Evolutionary conservation across 2,888 invertebrate genomes (phyloP).

Genomic region (Adineta ricciae): DNA sequence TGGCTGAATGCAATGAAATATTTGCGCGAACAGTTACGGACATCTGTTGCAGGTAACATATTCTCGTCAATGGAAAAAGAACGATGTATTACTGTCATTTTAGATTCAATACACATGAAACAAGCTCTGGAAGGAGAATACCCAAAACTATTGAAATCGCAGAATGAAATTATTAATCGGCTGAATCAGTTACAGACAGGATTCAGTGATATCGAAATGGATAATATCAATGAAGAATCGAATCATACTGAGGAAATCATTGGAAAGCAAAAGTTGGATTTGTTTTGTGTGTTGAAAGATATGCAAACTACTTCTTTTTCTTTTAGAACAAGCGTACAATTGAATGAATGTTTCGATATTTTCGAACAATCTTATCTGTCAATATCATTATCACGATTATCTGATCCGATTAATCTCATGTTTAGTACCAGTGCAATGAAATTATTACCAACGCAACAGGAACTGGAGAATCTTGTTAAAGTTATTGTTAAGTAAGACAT

Average conservation of each 20-base stretch:
- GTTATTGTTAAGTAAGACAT: slow-evolving; percentile 46
- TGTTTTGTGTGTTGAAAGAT: no score
- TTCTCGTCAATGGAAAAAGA: slow-evolving; percentile 30
- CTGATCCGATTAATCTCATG: slow-evolving; percentile 74
- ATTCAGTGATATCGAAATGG: slow-evolving; percentile 13
- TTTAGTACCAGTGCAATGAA: slow-evolving; percentile 53
- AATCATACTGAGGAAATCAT: slow-evolving; percentile 6
- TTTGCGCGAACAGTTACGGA: background rate
- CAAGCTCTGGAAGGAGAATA: slow-evolving; percentile 77
- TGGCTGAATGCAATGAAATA: background rate
- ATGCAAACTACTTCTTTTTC: slow-evolving; percentile 18
- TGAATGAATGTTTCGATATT: slow-evolving; percentile 54
- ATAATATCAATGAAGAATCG: background rate
- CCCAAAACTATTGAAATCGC: slow-evolving; percentile 71
- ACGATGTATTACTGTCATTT: slow-evolving; percentile 34
- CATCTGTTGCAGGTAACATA: background rate
- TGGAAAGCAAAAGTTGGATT: background rate
- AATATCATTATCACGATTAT: slow-evolving; percentile 67
- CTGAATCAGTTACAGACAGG: slow-evolving; percentile 53
- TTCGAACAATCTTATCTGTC: slow-evolving; percentile 77
- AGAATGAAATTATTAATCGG: slow-evolving; percentile 64
- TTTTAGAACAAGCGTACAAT: slow-evolving; percentile 49
- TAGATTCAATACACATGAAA: slow-evolving; percentile 57
- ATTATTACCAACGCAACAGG: slow-evolving; percentile 63
- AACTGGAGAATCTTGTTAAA: slow-evolving; percentile 60